These are phyloP conservation scores for Hylomyscus alleni DNA, from an alignment of 2,797 vertebrate species.

Conservation along the genomic window DNA sequence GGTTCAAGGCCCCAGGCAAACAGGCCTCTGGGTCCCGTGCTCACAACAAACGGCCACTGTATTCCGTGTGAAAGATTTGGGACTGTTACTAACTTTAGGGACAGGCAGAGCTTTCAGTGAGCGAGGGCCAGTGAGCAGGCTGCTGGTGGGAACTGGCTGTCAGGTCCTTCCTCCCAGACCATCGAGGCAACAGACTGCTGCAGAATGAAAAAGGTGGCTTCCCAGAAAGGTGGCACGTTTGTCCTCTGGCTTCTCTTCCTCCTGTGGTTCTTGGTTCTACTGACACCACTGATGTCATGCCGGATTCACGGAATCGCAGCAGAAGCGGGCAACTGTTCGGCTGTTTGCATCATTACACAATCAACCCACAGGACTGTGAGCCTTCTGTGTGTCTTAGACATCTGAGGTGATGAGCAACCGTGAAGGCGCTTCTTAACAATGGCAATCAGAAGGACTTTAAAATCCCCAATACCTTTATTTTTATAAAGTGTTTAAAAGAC, in stretches of 20 bases:
- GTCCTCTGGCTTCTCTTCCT: neutral
- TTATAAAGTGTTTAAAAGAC: conserved; percentile 35
- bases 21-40: neutral
- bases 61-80: neutral
- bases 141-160: neutral
- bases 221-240: neutral
- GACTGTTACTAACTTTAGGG: neutral
- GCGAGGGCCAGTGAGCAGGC: neutral
- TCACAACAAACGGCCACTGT: conserved; percentile 47
- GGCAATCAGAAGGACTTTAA: neutral
- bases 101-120: neutral
- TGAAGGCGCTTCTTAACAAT: neutral
- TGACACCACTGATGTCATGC: neutral
- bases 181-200: neutral
- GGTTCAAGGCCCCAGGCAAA: conserved; percentile 3
- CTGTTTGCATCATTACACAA: neutral
- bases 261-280: neutral
- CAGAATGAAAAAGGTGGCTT: conserved; percentile 6
- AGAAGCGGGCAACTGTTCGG: neutral
- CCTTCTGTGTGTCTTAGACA: neutral
- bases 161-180: neutral
- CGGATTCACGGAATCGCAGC: neutral
- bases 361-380: neutral
- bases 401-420: neutral
- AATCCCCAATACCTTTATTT: neutral